Evolutionary conservation across 2,888 invertebrate species (phyloP), one percentile per base, ranked within the genome.

Genomic region (Eupithecia dodoneata): DNA sequence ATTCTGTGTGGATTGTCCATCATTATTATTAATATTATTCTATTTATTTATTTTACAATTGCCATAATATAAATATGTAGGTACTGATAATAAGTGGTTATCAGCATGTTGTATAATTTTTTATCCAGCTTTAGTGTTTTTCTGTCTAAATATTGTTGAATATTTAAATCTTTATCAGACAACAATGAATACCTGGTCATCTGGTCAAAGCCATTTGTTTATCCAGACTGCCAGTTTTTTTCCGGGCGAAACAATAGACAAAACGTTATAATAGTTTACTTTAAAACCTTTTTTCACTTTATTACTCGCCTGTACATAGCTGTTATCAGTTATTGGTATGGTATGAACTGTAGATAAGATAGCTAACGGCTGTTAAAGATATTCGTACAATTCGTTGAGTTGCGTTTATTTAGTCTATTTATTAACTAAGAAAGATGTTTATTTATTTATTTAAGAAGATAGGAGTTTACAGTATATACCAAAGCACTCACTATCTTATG

Each of bases 261-360:
- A 55, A 55, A 59, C 18, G 10, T 18, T 18, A 3, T 9, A 59
- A 59, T 18, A 7, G 52, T 47, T 15, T 55, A 59, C 3, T 9
- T 59, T 59, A 10, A 18, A 59, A 30, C 18, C n/a, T 9, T 18
- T 18, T 10, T 18, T 30, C 67, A 75, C 75, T 76, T 69, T 75
- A 73, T 79, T 80, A 71, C 78, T 79, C 86, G 88, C 85, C 85
- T 71, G 79, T 82, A 74, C 74, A n/a, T 76, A 42, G 75, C 80
- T 18, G 84, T 89, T 93, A 93, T 93, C 93, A 90, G 90, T 89
- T 93, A 92, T 93, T 91, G 92, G 92, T 91, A 87, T 90, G 88
- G 89, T 86, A 87, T 92, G 91, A 93, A 91, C 92, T 86, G 85
- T 80, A 82, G 92, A 92, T 90, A 89, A 81, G 76, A 75, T 79